Evolutionary conservation across 1,140 invertebrate genomes (phyloP), one percentile per base, ranked within the genome.

Genomic region (Lycorma delicatula): DNA sequence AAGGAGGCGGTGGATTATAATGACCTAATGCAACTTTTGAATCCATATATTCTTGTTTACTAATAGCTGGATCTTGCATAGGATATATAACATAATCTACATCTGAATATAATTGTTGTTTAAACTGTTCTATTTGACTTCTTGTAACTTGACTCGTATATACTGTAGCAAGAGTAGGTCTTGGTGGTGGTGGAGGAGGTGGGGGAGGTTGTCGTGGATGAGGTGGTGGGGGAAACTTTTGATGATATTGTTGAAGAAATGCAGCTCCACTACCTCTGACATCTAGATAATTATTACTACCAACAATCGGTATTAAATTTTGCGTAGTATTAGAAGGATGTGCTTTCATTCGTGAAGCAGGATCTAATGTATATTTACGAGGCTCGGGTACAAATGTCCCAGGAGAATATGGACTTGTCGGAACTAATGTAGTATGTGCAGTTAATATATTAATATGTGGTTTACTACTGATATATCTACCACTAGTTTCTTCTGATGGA

Each of bases 61-160:
- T 91, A 18, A 92, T 79, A 0, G 87, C 84, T 20, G 89, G 89
- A 72, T 93, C 89, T 71, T 92, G 89, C 47, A 91, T 70, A 0
- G 89, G 89, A 66, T 91, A 93, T 68, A 92, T 88, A 0, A 92
- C 89, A 66, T 90, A 93, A 69, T 93, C 89, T 4, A 89, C 87
- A 64, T 92, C 89, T 31, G 89, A 91, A 62, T 89, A 90, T 16
- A 92, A 77, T 65, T 92, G 89, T 64, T 89, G 87, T 65, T 90
- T 85, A 64, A 89, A 92, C 59, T 88, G 83, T 62, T 89, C 85
- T 51, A 90, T 84, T 60, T 89, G 87, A 57, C 60, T 53, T 34
- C 61, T 50, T 36, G 64, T 58, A 20, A 65, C 49, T 54, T 63
- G 50, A 54, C 63, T 62, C 55, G 65, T 52, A 64, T 64, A 64